phyloP scores from a whole-genome alignment of 2,113 vertebrate genomes.

The Colius striatus region DNA sequence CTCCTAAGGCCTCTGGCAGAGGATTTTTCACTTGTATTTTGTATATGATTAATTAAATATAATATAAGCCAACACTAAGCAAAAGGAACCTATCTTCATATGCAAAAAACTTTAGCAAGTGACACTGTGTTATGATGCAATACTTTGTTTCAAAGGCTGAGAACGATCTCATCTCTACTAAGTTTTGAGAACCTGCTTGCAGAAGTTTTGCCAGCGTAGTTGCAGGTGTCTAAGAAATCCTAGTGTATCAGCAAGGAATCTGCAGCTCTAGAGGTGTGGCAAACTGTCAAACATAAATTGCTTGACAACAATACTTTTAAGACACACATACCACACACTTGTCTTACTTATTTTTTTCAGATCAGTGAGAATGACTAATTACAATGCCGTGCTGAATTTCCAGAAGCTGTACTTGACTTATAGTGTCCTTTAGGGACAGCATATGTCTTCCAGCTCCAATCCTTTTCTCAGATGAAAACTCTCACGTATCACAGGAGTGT shows the following conservation, averaged over 20 bases:
- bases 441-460: slow-evolving; percentile 44
- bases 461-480: slow-evolving; percentile 5
- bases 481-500: neutral
- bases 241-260: neutral
- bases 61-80: neutral
- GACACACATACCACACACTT: fast-evolving
- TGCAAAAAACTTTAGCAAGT: neutral
- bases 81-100: neutral
- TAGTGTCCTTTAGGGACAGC: neutral
- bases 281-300: neutral
- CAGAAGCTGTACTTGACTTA: slow-evolving; percentile 41
- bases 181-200: neutral
- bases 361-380: slow-evolving; percentile 11
- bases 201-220: neutral
- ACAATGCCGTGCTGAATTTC: slow-evolving; percentile 12
- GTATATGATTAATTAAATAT: neutral
- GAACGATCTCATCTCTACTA: neutral
- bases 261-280: neutral
- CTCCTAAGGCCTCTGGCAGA: neutral
- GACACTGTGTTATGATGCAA: neutral
- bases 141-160: neutral
- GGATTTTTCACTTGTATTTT: neutral
- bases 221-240: neutral
- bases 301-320: neutral
- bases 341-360: neutral